Evolutionary conservation across 2,113 vertebrate species (phyloP).

Genomic region (Smithornis capensis): DNA sequence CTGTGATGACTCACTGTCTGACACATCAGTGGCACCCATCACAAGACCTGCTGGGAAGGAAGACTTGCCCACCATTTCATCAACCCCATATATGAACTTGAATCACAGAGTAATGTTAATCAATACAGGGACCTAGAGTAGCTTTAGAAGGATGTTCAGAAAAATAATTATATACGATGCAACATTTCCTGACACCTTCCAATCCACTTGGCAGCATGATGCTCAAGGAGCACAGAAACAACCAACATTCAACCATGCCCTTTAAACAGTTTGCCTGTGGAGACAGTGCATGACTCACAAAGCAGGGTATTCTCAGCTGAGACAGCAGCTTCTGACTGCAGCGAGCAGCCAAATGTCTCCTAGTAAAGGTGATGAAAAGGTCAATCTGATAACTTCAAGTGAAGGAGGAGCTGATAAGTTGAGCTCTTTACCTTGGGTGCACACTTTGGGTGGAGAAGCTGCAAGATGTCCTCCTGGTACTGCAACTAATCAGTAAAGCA

Average conservation of each 20-base stretch:
- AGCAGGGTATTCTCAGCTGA: slow-evolving; percentile 56
- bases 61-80: background rate
- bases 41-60: background rate
- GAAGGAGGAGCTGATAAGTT: background rate
- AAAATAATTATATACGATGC: background rate
- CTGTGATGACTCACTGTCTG: slow-evolving; percentile 29
- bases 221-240: background rate
- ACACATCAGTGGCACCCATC: background rate
- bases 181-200: background rate
- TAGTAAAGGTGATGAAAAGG: slow-evolving; percentile 46
- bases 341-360: slow-evolving; percentile 23
- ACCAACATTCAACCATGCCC: slow-evolving; percentile 28
- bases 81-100: background rate
- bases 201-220: background rate
- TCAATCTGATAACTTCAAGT: background rate
- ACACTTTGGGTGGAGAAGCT: background rate
- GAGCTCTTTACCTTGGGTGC: background rate
- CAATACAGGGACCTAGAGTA: background rate
- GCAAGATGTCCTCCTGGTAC: background rate
- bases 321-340: slow-evolving; percentile 61
- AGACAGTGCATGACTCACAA: slow-evolving; percentile 50
- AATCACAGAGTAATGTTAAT: background rate
- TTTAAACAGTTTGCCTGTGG: slow-evolving; percentile 32
- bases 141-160: background rate
- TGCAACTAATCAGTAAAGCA: background rate